Conservation (phyloP, 2,888 invertebrate genomes). For the Baronia brevicornis region DNA sequence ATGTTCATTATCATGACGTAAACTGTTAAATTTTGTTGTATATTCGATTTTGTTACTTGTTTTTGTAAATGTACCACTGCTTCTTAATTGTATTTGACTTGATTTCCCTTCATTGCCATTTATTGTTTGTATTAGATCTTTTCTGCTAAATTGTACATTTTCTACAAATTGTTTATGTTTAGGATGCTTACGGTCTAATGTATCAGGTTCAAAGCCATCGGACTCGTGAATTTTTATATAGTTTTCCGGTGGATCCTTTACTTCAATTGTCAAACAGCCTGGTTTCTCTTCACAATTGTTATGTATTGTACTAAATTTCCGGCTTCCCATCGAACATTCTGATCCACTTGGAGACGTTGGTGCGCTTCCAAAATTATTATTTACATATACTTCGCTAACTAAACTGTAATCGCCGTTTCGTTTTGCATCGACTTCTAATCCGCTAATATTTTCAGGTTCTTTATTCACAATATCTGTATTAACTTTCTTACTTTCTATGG, state of each 20-base stretch:
- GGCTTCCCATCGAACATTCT: constrained; percentile 74
- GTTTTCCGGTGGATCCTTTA: constrained; percentile 86
- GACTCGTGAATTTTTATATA: constrained; percentile 85
- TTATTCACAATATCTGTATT: constrained; percentile 29
- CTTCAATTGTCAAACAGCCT: constrained; percentile 88
- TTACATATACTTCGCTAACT: constrained; percentile 87
- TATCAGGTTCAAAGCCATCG: constrained; percentile 90
- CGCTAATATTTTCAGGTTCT: constrained; percentile 30
- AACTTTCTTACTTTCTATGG: constrained; percentile 36
- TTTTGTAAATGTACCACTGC: constrained; percentile 83
- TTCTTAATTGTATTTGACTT: constrained; percentile 76
- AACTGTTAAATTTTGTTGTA: constrained; percentile 76
- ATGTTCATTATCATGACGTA: constrained; percentile 84
- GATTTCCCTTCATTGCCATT: constrained; percentile 32
- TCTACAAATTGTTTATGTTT: constrained; percentile 51
- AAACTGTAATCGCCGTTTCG: constrained; percentile 76
- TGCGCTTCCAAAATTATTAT: constrained; percentile 79
- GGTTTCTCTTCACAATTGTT: constrained; percentile 76
- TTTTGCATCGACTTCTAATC: constrained; percentile 28
- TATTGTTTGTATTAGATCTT: constrained; percentile 45
- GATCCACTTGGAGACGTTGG: constrained; percentile 77
- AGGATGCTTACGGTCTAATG: constrained; percentile 85
- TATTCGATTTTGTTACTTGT: constrained; percentile 47
- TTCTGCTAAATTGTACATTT: constrained; percentile 48
- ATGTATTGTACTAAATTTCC: constrained; percentile 74